Evolutionary conservation across 2,888 invertebrate genomes (phyloP), one percentile per base, ranked within the genome.

Genomic region (Camponotus fellah): DNA sequence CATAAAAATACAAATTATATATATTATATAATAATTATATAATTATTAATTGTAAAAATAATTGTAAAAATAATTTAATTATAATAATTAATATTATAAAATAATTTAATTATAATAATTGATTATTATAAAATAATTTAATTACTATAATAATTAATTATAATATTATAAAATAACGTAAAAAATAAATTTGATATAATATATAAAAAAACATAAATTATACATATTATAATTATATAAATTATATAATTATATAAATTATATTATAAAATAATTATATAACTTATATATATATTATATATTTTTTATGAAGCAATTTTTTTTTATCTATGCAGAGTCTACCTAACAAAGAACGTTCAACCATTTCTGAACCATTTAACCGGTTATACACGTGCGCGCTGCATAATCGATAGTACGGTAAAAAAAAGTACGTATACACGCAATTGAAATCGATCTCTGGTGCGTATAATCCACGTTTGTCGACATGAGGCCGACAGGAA

Each of bases 361-460:
- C 14, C 21, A 10, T 46, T 26, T 75, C 21, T 12, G 37, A 26
- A 26, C 26, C 26, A 4, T 34, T 34, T 49, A 77, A 40, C 21
- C 26, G 56, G n/a, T 12, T 32, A 40, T 68, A 32, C 77, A 66
- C 37, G 75, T 65, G 49, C 37, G 65, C 12, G 66, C 17, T 49
- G n/a, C 26, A 26, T 53, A 66, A 66, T 8, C 37, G 26, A 12
- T 21, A 75, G 43, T 14, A 17, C 40, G 66, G 64, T 65, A 17
- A 37, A 37, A 43, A 26, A 43, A 68, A 26, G 26, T 26, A 26
- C 26, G 2, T 26, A 40, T 56, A 40, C 40, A 40, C 37, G 14
- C 17, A n/a, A 64, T 46, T 75, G 40, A 77, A 77, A 77, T 77
- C 69, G 77, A 77, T 66, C 12, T 26, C 8, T 43, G 43, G 40